Percentiles rank a stretch among this genome's conserved stretches.
phyloP scores from a whole-genome alignment of 2,888 invertebrate species.

The Stenodera caucasica region DNA sequence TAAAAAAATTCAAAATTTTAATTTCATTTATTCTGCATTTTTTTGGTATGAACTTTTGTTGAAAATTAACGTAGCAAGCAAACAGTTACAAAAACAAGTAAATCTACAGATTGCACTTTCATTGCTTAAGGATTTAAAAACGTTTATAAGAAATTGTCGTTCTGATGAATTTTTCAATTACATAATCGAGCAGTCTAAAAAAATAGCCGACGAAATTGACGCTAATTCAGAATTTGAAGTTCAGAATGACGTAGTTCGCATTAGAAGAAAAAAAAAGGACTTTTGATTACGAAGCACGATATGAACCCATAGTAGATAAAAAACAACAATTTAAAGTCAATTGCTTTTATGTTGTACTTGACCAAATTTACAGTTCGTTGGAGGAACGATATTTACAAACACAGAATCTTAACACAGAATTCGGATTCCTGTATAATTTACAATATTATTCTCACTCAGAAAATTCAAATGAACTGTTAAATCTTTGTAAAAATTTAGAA shows the following conservation, averaged over 20 bases:
- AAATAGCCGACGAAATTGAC: constrained; percentile 24
- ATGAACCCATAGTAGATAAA: constrained; percentile 30
- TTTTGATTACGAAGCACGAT: constrained; percentile 30
- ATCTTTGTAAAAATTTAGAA: no score
- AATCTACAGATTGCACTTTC: not conserved
- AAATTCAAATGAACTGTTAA: no score
- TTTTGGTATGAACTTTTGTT: constrained; percentile 29
- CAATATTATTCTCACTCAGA: not conserved
- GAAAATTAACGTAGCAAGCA: constrained; percentile 29
- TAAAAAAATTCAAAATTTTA: constrained; percentile 27
- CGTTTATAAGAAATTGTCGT: not conserved
- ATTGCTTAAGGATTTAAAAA: no score
- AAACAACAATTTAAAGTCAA: constrained; percentile 28
- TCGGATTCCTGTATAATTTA: constrained; percentile 2
- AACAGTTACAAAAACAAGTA: constrained; percentile 28
- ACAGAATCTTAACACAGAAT: constrained; percentile 9
- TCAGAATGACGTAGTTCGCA: no score
- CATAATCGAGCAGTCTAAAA: constrained; percentile 25
- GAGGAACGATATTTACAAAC: constrained; percentile 26
- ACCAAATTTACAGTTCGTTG: constrained; percentile 22
- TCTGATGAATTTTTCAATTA: constrained; percentile 20
- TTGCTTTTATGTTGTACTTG: constrained; percentile 22
- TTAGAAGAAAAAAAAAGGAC: no score
- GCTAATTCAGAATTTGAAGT: constrained; percentile 9
- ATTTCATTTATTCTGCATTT: constrained; percentile 19